Evolutionary conservation across 2,888 invertebrate genomes (phyloP), one percentile per base, ranked within the genome.

Genomic region (Drosophila antonietae): DNA sequence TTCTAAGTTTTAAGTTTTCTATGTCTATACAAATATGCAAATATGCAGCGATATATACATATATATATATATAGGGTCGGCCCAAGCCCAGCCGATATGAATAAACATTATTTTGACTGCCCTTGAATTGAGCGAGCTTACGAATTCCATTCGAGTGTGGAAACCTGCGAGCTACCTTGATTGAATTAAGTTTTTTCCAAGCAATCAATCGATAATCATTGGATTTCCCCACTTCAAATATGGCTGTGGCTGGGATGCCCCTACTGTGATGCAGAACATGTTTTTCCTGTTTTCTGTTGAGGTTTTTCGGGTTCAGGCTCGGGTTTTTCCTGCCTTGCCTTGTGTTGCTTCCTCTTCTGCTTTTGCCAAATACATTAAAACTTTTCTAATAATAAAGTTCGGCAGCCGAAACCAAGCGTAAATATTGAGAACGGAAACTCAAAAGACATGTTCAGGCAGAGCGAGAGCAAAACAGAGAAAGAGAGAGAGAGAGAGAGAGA

Each of bases 301-400:
- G 46, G 44, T 57, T 46, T 52, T 55, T 62, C 44, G 53, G 56
- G 33, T 56, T 57, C 28, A 28, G 28, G 28, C 28, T 62, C 44
- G 53, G 56, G 31, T 56, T 57, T 70, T 55, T 68, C 82, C 72
- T 77, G 83, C 80, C 76, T 75, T 78, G 18, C 18, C 79, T 72
- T 75, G 81, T 77, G 73, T 75, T 78, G 18, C 20, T 51, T 33
- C n/a, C 20, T 7, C 35, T 7, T 9, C 37, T 28, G 37, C 23
- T 37, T 4, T 3, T 82, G 80, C 71, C 74, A 88, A 78, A 74
- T 75, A 81, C 83, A 88, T 88, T 88, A 88, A 90, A 89, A 90
- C 87, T 89, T 90, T 89, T 89, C 89, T 90, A 90, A 89, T 89
- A 90, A 89, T 73, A 90, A 89, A 90, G 76, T 90, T 90, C 71